Evolutionary conservation across 2,797 vertebrate genomes (phyloP).

Genomic region (Paguma larvata): DNA sequence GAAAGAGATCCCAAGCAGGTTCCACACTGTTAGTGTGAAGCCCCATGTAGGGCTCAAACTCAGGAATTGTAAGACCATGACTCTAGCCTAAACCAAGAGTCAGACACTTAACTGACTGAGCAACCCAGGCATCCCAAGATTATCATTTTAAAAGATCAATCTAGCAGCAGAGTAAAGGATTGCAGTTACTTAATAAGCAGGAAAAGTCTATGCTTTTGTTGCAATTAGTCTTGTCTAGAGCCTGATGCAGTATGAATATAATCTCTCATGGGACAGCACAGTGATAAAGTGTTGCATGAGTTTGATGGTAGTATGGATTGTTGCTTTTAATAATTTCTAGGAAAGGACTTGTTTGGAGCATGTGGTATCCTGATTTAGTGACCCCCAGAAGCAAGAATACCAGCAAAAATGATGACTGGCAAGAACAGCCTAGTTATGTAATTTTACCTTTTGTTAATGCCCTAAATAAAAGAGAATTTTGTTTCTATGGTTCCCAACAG

Average conservation of each 20-base stretch:
- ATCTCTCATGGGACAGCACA: background rate
- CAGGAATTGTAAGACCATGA: too few relatives aligned
- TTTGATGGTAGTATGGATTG: background rate
- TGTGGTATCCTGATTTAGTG: background rate
- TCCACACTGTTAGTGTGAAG: too few relatives aligned
- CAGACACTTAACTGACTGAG: too few relatives aligned
- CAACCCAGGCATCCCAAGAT: background rate
- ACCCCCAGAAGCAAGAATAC: background rate
- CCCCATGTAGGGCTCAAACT: too few relatives aligned
- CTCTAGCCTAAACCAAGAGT: too few relatives aligned
- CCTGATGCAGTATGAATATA: background rate
- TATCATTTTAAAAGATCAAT: background rate
- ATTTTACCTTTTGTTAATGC: background rate
- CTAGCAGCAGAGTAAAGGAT: background rate
- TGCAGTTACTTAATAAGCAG: too few relatives aligned
- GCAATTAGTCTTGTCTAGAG: background rate
- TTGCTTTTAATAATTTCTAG: background rate
- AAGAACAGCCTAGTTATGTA: background rate
- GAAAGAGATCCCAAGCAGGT: too few relatives aligned
- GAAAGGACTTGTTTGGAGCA: background rate
- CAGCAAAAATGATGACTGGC: slow-evolving; percentile 36
- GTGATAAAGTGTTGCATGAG: background rate
- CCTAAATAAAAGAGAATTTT: background rate
- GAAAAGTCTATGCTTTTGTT: background rate
- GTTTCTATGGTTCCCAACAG: background rate